phyloP scores from a whole-genome alignment of 2,113 vertebrate genomes.

The Lepus americanus region DNA sequence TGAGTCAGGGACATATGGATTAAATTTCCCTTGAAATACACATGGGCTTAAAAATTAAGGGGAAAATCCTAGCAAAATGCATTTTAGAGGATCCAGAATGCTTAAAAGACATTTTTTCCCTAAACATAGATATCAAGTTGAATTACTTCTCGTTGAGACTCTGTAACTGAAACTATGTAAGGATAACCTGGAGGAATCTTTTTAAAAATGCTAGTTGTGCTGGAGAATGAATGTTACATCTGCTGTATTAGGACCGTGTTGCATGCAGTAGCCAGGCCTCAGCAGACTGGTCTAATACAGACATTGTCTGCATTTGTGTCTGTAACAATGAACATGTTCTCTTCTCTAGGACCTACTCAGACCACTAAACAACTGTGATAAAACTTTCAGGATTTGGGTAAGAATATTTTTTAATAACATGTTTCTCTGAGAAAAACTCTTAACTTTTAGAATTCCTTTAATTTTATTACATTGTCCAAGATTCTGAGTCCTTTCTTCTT shows the following conservation, averaged over 20 bases:
- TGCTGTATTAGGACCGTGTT: background rate
- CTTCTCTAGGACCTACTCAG: background rate
- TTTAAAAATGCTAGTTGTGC: background rate
- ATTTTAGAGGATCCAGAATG: conserved; percentile 71
- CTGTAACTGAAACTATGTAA: conserved; percentile 67
- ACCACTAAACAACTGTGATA: background rate
- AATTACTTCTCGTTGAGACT: conserved; percentile 47
- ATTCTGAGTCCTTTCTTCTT: background rate
- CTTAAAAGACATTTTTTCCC: conserved; percentile 45
- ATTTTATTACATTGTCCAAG: conserved; percentile 22
- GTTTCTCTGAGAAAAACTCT: background rate
- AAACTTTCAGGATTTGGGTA: background rate
- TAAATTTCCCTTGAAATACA: conserved; percentile 84
- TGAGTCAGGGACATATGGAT: conserved; percentile 84
- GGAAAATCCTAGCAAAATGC: conserved; percentile 67
- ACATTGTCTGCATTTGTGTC: background rate
- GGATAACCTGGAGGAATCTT: background rate
- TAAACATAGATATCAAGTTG: conserved; percentile 53
- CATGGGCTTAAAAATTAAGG: conserved; percentile 81
- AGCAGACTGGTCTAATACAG: background rate
- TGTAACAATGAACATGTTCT: background rate
- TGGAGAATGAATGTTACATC: background rate
- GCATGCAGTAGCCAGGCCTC: background rate
- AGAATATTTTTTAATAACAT: background rate
- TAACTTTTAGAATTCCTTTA: background rate